Base-by-base conservation (phyloP, 2,113 vertebrate species). In the Sander vitreus region DNA sequence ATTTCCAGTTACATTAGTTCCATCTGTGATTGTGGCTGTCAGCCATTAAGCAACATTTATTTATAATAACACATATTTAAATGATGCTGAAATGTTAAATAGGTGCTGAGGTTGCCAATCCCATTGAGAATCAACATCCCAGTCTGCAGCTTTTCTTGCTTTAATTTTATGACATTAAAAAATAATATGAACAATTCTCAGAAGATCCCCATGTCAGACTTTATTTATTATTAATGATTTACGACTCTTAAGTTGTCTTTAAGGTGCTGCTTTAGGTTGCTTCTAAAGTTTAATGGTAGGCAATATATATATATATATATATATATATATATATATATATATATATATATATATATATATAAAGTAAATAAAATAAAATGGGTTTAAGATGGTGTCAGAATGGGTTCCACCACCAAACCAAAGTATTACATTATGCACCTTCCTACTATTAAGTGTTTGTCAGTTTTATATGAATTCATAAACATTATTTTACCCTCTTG, bases 401-500 rank as follows among this genome's bases (percentile, higher is more conserved):
- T 45, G 36, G 14, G 57, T 55, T 54, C 23, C n/a, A 71, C 36
- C 54, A 25, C 10, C 36, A 2, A 5, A 7, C 5, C 3, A 45
- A 14, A 8, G 14, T 19, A 23, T 15, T 48, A 60, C 18, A 30
- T 21, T 13, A 27, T 15, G 21, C 33, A 27, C 21, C 14, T 18
- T 23, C 2, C 39, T 11, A 43, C 39, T 39, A 10, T 9, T 43
- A n/a, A 9, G 11, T 47, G 15, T 73, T 55, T 2, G 15, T 43
- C 8, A 23, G 21, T 55, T 48, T 16, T 21, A 13, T 33, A 10
- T 48, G 12, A 51, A 62, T 11, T 27, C 47, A 12, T 5, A 45
- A 10, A 50, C 0, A 3, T 51, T 6, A 15, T 6, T 57, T 43
- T 58, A 91, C 93, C 89, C 88, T 92, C 90, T 95, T 97, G 92